Evolutionary conservation across 2,113 vertebrate species (phyloP).

Genomic region (Megaceryle maxima): DNA sequence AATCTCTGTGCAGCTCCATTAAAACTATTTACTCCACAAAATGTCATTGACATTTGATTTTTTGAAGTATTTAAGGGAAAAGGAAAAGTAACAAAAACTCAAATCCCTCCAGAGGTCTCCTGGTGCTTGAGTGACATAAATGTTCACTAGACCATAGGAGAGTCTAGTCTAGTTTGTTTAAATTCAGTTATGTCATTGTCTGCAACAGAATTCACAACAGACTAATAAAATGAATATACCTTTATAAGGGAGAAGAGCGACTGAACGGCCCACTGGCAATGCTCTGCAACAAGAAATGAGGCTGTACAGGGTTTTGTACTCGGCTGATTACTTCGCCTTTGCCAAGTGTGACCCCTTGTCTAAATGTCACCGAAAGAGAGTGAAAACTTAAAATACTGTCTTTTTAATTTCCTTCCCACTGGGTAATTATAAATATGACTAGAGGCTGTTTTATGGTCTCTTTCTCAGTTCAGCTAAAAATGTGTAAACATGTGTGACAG

Average conservation of each 20-base stretch:
- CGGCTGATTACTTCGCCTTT: not conserved
- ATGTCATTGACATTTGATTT: not conserved
- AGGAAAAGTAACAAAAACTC: not conserved
- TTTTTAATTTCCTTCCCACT: constrained; percentile 2
- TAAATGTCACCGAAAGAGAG: not conserved
- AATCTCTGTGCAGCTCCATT: not conserved
- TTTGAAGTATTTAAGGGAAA: not conserved
- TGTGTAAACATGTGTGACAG: not conserved
- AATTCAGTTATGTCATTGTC: constrained; percentile 36
- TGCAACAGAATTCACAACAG: constrained; percentile 3
- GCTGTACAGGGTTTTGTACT: not conserved
- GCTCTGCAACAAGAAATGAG: not conserved
- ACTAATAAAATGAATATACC: not conserved
- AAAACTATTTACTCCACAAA: constrained; percentile 11
- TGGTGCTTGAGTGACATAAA: constrained; percentile 45
- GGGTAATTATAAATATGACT: not conserved
- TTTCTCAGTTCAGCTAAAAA: not conserved
- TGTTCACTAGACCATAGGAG: constrained; percentile 50
- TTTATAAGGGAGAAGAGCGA: not conserved
- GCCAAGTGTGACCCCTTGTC: not conserved
- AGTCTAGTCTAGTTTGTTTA: constrained; percentile 40
- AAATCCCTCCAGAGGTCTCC: not conserved
- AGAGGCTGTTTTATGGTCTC: not conserved
- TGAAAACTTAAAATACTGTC: not conserved
- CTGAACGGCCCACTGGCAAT: not conserved